Base-by-base conservation (phyloP, 2,888 invertebrate genomes). In the Lepidocyrtinus sp. region DNA sequence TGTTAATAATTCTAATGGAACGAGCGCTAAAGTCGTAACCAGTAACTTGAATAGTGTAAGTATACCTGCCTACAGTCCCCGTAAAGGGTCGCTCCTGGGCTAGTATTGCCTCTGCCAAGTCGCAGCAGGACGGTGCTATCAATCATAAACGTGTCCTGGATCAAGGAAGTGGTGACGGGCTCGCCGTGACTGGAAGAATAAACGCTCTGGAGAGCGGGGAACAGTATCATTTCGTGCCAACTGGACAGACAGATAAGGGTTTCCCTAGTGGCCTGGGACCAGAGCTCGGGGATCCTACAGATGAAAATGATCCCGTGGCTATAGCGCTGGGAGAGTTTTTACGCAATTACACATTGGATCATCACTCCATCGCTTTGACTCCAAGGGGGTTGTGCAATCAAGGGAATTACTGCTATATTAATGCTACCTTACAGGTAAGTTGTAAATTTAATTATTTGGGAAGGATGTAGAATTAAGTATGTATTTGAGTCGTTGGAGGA, bases 321-420 rank as follows among this genome's bases (percentile, higher is more conserved):
- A 59, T 85, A 75, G 81, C 84, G 21, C 89, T 92, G 91, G 87
- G 91, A 92, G 95, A 95, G 88, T 94, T 93, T 89, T 90, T 96
- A 79, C 90, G 92, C 0, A 92, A 92, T 87, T 94, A 95, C 88
- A 91, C 92, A 87, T 90, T 95, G 87, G 95, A 96, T 88, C 94
- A 94, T 88, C 92, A 93, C 80, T 92, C 94, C 0, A 93, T 95
- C 25, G 93, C 95, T 82, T 90, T 98, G 61, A 92, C 94, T 87
- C 97, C 98, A 0, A 92, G 98, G 69, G 98, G 98, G 0, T 91
- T 98, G 67, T 94, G 94, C 72, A 98, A 98, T 89, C 93, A 94
- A 84, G 96, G 96, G 83, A 98, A 98, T 90, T 98, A 96, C 90
- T 98, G 98, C 90, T 98, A 98, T 88, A 96, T 98, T 82, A 98